Conservation (phyloP, 1,140 invertebrate species). For the Drosophila ambigua region DNA sequence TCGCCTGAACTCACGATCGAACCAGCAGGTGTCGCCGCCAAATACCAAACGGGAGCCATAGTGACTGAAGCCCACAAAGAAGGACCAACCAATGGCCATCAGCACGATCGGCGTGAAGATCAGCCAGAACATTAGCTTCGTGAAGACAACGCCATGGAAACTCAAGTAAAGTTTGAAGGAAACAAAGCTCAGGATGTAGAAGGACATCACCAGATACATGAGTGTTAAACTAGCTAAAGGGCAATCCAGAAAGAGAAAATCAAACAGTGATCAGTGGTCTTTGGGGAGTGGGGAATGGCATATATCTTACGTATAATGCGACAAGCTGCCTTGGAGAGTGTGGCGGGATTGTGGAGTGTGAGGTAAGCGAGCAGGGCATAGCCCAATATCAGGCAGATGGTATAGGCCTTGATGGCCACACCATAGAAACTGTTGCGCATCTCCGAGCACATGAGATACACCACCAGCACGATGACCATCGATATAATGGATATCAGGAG, state of each 20-base stretch:
- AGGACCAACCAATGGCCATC: slow-evolving; percentile 69
- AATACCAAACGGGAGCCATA: slow-evolving; percentile 58
- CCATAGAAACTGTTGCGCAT: slow-evolving; percentile 80
- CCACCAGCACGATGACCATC: slow-evolving; percentile 72
- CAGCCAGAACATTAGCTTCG: slow-evolving; percentile 78
- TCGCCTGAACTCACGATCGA: slow-evolving; percentile 67
- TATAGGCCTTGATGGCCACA: slow-evolving; percentile 72
- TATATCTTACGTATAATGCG: slow-evolving; percentile 65
- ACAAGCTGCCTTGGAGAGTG: slow-evolving; percentile 58
- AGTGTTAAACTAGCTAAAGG: slow-evolving; percentile 59
- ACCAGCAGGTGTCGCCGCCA: slow-evolving; percentile 77
- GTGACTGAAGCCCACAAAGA: slow-evolving; percentile 61
- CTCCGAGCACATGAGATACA: slow-evolving; percentile 74
- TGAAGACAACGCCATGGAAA: slow-evolving; percentile 73
- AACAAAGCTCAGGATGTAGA: slow-evolving; percentile 76
- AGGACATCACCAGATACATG: slow-evolving; percentile 69
- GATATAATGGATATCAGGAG: slow-evolving; percentile 75
- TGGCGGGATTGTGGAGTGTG: slow-evolving; percentile 65
- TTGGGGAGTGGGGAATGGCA: too few species aligned
- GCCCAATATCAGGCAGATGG: slow-evolving; percentile 71
- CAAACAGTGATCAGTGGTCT: not conserved
- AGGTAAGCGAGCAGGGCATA: slow-evolving; percentile 72
- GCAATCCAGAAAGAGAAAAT: not conserved
- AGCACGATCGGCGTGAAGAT: slow-evolving; percentile 70
- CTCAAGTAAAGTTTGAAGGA: slow-evolving; percentile 76